A percentile compares a stretch with the other conserved stretches of the same genome.
Conservation (phyloP, 1,140 invertebrate genomes). For the Drosophila mojavensis region DNA sequence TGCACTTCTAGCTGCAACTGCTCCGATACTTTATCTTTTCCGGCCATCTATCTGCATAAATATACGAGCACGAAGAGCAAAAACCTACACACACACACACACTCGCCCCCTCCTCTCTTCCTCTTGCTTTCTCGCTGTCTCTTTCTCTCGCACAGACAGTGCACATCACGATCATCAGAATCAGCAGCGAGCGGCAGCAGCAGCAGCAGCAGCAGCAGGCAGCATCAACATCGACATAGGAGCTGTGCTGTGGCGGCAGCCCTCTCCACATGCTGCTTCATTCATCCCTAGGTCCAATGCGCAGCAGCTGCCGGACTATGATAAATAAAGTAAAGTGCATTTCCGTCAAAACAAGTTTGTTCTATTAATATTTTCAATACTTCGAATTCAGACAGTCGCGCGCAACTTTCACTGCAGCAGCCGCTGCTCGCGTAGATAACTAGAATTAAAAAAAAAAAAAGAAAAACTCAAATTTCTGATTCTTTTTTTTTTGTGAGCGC, state of each 20-base stretch:
- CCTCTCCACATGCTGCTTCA: conserved; percentile 79
- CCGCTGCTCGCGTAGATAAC: conserved; percentile 56
- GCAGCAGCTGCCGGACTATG: conserved; percentile 68
- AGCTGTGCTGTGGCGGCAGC: background rate
- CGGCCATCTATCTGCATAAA: conserved; percentile 80
- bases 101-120: too few species aligned
- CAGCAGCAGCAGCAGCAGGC: conserved; percentile 35
- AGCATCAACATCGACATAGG: conserved; percentile 22
- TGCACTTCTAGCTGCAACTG: conserved; percentile 48
- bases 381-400: conserved; percentile 77
- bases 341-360: conserved; percentile 83
- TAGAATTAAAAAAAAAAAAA: conserved; percentile 51
- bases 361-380: conserved; percentile 83
- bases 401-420: conserved; percentile 70
- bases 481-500: conserved; percentile 27
- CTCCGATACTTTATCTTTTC: conserved; percentile 75
- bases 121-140: too few species aligned
- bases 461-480: background rate
- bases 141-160: too few species aligned
- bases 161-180: conserved; percentile 28
- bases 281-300: conserved; percentile 61
- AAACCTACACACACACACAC: conserved; percentile 8
- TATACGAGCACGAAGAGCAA: conserved; percentile 51
- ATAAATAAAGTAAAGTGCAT: conserved; percentile 83
- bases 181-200: conserved; percentile 28